Base-by-base conservation (phyloP, 2,888 invertebrate genomes). In the Synanthedon tipuliformis region DNA sequence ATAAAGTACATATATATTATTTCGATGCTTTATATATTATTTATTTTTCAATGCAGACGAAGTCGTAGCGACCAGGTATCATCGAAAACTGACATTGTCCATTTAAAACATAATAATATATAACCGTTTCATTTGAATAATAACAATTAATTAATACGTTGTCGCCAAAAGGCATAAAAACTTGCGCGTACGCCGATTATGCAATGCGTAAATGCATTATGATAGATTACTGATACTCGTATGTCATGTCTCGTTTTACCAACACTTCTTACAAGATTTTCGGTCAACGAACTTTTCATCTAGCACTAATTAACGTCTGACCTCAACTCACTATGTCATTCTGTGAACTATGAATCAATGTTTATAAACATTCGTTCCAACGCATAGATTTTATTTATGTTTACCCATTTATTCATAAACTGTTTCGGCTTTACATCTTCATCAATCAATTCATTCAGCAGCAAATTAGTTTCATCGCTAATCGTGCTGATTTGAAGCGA, bases 271-370 rank as follows among this genome's bases (percentile, higher is more conserved):
- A 23, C 53, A 48, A 41, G 54, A 52, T 56, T 58, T 54, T 49
- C 40, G 65, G 58, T 63, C 63, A 61, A 57, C n/a, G 59, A 61
- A 61, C 63, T 58, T 55, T 48, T 49, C 49, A 16, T 49, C 16
- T 49, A 49, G 13, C n/a, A 49, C 4, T 18, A 49, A 49, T 49
- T 45, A 45, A 45, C 13, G 45, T 45, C 13, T 45, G 45, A 45
- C 45, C 45, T 45, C 45, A 45, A 45, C n/a, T 45, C 45, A 45
- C 13, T 45, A 45, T 13, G 45, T n/a, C 13, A 12, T 45, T 45
- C 12, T 45, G 12, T 13, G 13, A n/a, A 45, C 12, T 45, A 45
- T 45, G n/a, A 45, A 45, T 13, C 13, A 45, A 45, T 45, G 45
- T 45, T 45, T 13, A 45, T 45, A 45, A 45, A 45, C 45, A 45